Evolutionary conservation across 2,113 vertebrate genomes (phyloP).

Genomic region (Melanerpes formicivorus): DNA sequence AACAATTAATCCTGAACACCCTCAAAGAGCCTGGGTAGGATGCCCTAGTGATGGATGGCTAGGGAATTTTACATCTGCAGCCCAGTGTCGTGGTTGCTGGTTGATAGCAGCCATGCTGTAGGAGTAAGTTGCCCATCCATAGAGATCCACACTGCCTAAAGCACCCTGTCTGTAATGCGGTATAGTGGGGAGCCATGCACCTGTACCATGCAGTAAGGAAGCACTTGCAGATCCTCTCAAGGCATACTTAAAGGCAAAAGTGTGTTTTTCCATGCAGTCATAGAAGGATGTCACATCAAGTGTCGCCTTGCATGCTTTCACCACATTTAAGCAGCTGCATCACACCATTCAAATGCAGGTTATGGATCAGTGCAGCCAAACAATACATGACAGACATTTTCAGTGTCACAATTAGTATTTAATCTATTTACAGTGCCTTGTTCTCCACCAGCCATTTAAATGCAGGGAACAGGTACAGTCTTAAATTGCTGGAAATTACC

Average conservation of each 20-base stretch:
- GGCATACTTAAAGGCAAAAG: not conserved
- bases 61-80: not conserved
- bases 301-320: not conserved
- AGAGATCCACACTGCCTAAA: not conserved
- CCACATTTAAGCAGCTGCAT: not conserved
- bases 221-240: not conserved
- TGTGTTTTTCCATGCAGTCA: not conserved
- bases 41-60: not conserved
- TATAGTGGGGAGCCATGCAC: accelerated
- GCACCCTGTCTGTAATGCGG: accelerated
- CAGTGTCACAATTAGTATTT: conserved; percentile 49
- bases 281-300: not conserved
- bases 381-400: not conserved
- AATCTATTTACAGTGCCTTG: not conserved
- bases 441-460: conserved; percentile 37
- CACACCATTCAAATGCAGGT: not conserved
- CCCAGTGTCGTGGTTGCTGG: accelerated
- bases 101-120: not conserved
- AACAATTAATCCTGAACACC: not conserved
- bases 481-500: conserved; percentile 35
- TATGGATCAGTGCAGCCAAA: not conserved
- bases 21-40: accelerated
- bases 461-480: not conserved
- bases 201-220: accelerated
- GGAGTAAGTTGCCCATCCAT: not conserved